These are phyloP conservation scores for Nycticryphes semicollaris DNA, from an alignment of 2,113 vertebrate species.

Conservation along the genomic window DNA sequence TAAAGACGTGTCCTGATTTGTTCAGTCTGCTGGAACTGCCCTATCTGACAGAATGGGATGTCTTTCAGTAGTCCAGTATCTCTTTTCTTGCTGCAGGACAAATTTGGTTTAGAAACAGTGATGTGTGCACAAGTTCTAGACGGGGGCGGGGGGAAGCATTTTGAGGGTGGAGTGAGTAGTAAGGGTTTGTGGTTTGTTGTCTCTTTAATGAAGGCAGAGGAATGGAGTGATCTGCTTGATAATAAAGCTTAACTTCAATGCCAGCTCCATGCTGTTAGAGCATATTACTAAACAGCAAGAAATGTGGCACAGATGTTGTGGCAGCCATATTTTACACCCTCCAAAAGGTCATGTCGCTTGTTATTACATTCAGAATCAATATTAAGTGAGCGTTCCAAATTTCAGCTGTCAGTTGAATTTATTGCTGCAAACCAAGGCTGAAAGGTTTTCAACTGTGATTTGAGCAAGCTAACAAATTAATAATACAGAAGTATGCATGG, in stretches of 20 bases:
- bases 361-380: conserved; percentile 88
- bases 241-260: conserved; percentile 83
- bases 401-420: conserved; percentile 85
- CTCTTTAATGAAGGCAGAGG: conserved; percentile 71
- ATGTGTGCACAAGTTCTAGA: conserved; percentile 2
- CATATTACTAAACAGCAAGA: conserved; percentile 86
- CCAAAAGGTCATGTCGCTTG: conserved; percentile 85
- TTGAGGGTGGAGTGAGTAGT: background rate
- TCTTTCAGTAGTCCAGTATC: background rate
- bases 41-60: background rate
- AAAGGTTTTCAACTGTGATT: conserved; percentile 81
- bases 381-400: conserved; percentile 86
- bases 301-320: conserved; percentile 87
- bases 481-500: conserved; percentile 71
- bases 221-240: conserved; percentile 80
- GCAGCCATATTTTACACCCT: conserved; percentile 85
- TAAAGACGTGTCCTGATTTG: background rate
- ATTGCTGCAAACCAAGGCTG: conserved; percentile 81
- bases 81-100: conserved; percentile 25
- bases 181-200: background rate
- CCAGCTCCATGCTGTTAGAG: conserved; percentile 83
- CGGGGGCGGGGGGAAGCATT: conserved; percentile 60
- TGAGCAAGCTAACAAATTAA: conserved; percentile 80
- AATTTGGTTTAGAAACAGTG: conserved; percentile 54
- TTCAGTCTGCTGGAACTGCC: background rate